Evolutionary conservation across 1,140 invertebrate species (phyloP).

Genomic region (Ruditapes philippinarum): DNA sequence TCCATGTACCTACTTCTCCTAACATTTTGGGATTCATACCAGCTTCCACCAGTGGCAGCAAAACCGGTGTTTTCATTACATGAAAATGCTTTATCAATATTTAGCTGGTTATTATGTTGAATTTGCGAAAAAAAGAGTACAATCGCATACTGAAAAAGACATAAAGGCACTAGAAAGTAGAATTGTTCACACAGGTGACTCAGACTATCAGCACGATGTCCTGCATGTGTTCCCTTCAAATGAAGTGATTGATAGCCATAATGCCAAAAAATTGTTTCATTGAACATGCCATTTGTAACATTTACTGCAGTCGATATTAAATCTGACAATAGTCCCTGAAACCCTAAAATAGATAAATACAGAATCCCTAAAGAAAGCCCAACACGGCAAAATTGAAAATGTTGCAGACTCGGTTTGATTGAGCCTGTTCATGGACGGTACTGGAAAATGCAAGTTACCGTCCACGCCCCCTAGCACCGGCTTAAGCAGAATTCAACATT

Average conservation of each 20-base stretch:
- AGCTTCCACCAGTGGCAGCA: background rate
- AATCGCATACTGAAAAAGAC: constrained; percentile 20
- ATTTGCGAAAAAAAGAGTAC: background rate
- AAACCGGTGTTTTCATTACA: constrained; percentile 14
- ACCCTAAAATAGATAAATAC: too few relatives aligned
- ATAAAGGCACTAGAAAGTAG: background rate
- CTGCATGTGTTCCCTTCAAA: constrained; percentile 14
- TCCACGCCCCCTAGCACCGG: too few relatives aligned
- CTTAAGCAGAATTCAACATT: too few relatives aligned
- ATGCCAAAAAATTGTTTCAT: background rate
- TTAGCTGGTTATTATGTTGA: background rate
- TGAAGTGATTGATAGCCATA: constrained; percentile 4
- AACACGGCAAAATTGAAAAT: too few relatives aligned
- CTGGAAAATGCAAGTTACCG: too few relatives aligned
- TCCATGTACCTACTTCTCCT: background rate
- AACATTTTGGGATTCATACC: constrained; percentile 10
- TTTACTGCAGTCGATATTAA: constrained; percentile 33
- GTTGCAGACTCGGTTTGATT: too few relatives aligned
- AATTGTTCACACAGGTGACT: background rate
- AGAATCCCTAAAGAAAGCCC: too few relatives aligned
- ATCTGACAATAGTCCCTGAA: background rate
- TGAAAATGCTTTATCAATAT: background rate
- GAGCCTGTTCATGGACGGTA: too few relatives aligned
- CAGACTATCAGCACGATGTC: constrained; percentile 26
- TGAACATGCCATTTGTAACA: background rate